Conservation (phyloP, 2,797 vertebrate genomes). For the Sebastes minor region DNA sequence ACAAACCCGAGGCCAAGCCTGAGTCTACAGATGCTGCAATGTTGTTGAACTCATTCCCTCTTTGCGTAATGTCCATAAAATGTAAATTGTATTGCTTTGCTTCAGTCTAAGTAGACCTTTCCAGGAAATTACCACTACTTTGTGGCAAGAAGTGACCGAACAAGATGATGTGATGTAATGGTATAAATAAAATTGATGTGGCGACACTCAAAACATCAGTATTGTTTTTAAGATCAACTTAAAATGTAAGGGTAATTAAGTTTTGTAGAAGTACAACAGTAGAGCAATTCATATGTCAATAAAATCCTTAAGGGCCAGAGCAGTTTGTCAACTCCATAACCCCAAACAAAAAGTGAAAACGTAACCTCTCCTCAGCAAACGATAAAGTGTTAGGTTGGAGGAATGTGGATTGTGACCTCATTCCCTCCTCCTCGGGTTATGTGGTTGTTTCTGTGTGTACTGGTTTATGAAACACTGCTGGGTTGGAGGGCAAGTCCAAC, state of each 20-base stretch:
- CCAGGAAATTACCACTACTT: slow-evolving; percentile 7
- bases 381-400: slow-evolving; percentile 11
- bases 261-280: not conserved
- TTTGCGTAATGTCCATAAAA: slow-evolving; percentile 36
- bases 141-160: slow-evolving; percentile 10
- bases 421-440: slow-evolving; percentile 41
- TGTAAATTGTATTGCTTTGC: slow-evolving; percentile 35
- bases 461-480: slow-evolving; percentile 69
- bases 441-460: slow-evolving; percentile 38
- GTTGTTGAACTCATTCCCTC: slow-evolving; percentile 21
- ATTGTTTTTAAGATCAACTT: not conserved
- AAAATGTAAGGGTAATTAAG: not conserved
- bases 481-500: slow-evolving; percentile 66
- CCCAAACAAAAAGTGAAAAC: not conserved
- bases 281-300: not conserved
- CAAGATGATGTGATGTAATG: slow-evolving; percentile 7
- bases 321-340: not conserved
- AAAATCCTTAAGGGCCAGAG: not conserved
- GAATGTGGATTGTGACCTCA: slow-evolving; percentile 51
- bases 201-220: not conserved
- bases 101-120: slow-evolving; percentile 18
- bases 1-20: slow-evolving; percentile 23
- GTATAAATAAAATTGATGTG: not conserved
- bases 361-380: not conserved
- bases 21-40: slow-evolving; percentile 12